A percentile compares a stretch with the other conserved stretches of the same genome.
Evolutionary conservation across 2,797 vertebrate species (phyloP).

Genomic region (Protonibea diacanthus): DNA sequence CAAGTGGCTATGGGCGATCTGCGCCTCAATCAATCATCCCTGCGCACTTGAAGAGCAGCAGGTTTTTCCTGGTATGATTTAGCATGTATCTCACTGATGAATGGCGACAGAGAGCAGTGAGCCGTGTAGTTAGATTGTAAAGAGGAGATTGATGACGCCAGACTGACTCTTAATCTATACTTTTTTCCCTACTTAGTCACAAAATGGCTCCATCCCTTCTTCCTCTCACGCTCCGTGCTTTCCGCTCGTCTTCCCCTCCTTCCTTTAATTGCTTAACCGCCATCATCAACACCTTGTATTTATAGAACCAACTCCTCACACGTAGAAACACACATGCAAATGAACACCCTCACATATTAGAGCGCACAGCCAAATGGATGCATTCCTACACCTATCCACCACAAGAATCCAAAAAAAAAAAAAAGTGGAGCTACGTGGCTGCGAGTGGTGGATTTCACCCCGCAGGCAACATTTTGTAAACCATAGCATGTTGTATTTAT

Average conservation of each 20-base stretch:
- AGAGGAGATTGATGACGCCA: slow-evolving; percentile 66
- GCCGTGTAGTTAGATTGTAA: slow-evolving; percentile 61
- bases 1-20: slow-evolving; percentile 46
- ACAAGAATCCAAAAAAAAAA: neutral
- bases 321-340: slow-evolving; percentile 68
- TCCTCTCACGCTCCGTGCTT: slow-evolving; percentile 35
- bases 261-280: slow-evolving; percentile 62
- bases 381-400: slow-evolving; percentile 45
- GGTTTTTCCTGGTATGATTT: slow-evolving; percentile 60
- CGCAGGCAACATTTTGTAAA: slow-evolving; percentile 53
- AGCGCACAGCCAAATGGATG: slow-evolving; percentile 23
- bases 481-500: slow-evolving; percentile 50
- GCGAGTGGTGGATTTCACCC: slow-evolving; percentile 16
- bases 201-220: slow-evolving; percentile 45
- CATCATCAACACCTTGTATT: slow-evolving; percentile 81
- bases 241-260: slow-evolving; percentile 40
- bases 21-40: slow-evolving; percentile 66
- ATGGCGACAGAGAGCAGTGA: slow-evolving; percentile 55
- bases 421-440: slow-evolving; percentile 9
- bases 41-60: slow-evolving; percentile 43
- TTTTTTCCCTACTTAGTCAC: slow-evolving; percentile 33
- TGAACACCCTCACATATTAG: slow-evolving; percentile 55
- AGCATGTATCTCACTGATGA: slow-evolving; percentile 61
- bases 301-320: slow-evolving; percentile 77
- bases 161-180: slow-evolving; percentile 51